Percentiles rank a stretch among this genome's conserved stretches.
Conservation (phyloP, 2,113 vertebrate species). For the Tor tambroides region DNA sequence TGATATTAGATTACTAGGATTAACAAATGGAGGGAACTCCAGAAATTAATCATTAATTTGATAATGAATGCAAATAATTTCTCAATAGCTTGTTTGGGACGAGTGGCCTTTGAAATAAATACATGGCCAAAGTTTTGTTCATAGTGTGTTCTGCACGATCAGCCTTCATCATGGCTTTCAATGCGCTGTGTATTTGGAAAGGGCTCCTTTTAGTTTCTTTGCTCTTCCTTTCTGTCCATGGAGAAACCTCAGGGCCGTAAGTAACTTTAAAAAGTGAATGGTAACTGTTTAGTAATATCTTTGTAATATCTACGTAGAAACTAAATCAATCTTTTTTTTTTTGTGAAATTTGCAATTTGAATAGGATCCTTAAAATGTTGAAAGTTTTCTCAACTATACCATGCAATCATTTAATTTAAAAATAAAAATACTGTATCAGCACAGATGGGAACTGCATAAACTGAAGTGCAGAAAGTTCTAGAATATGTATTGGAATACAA, state of each 20-base stretch:
- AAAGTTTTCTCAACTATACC: no score
- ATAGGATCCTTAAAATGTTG: no score
- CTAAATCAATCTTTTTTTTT: no score
- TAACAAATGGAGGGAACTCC: not conserved
- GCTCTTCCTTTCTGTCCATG: conserved; percentile 46
- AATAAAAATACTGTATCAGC: no score
- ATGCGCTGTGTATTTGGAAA: conserved; percentile 48
- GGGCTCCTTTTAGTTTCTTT: conserved; percentile 60
- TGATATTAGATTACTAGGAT: not conserved
- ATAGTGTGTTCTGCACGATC: not conserved
- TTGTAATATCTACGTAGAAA: not conserved
- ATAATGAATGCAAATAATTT: not conserved
- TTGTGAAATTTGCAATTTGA: no score
- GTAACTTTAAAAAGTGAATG: conserved; percentile 51
- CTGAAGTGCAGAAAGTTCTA: no score
- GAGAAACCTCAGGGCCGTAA: conserved; percentile 61
- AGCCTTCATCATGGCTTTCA: conserved; percentile 61
- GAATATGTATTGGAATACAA: not conserved
- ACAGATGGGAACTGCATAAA: no score
- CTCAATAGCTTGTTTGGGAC: not conserved
- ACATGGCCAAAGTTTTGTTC: not conserved
- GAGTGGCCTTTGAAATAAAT: not conserved
- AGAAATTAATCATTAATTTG: conserved; percentile 44
- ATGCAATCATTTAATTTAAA: no score
- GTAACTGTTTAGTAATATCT: not conserved